These are phyloP conservation scores for Camelus bactrianus DNA, from an alignment of 2,113 vertebrate species.

Conservation along the genomic window DNA sequence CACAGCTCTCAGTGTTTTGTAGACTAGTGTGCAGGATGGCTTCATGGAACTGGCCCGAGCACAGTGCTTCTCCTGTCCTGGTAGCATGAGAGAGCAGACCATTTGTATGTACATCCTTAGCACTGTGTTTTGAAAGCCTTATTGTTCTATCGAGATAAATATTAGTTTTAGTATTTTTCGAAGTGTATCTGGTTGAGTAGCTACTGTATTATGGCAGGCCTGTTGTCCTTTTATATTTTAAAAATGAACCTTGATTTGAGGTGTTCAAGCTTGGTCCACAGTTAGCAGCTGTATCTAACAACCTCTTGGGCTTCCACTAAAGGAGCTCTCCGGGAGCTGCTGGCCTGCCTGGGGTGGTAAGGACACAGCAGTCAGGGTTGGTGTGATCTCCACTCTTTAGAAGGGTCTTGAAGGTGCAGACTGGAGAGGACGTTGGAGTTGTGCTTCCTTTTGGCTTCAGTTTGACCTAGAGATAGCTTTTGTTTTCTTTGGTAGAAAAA, in stretches of 20 bases:
- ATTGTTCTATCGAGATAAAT: background rate
- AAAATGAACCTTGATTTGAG: background rate
- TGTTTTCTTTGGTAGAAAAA: background rate
- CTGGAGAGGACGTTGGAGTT: background rate
- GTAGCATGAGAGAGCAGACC: background rate
- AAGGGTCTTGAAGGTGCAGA: background rate
- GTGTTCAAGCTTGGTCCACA: background rate
- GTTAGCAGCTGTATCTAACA: background rate
- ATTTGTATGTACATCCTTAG: background rate
- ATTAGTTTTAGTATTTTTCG: background rate
- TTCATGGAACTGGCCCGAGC: background rate
- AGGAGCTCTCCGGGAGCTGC: background rate
- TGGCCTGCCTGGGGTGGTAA: background rate
- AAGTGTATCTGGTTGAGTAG: background rate
- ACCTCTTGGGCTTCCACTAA: background rate
- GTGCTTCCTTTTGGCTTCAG: background rate
- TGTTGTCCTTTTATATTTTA: background rate
- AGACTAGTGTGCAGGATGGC: background rate
- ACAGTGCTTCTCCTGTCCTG: too few relatives aligned
- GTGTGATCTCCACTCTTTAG: rapidly evolving
- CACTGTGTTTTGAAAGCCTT: background rate
- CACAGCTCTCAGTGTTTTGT: background rate
- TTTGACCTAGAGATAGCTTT: background rate
- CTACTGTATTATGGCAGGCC: background rate
- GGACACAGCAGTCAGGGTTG: background rate